These are phyloP conservation scores for Cantharis lateralis DNA, from an alignment of 2,888 invertebrate species.

Conservation along the genomic window DNA sequence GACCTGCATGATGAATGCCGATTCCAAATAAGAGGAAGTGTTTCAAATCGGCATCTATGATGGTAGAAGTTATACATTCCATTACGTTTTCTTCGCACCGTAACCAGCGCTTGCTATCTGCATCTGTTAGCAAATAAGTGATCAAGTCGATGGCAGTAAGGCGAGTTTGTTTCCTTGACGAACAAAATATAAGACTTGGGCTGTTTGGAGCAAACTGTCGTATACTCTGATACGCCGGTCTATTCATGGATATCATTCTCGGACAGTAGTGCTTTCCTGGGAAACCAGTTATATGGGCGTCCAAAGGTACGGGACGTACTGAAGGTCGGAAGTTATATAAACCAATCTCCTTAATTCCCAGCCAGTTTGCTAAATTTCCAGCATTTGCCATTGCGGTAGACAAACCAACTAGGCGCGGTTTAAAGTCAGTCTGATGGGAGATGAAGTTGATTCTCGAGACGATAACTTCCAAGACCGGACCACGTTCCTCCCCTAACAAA, in stretches of 20 bases:
- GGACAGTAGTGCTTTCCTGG: slow-evolving; percentile 99
- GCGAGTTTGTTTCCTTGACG: slow-evolving; percentile 94
- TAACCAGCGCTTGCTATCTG: slow-evolving; percentile 94
- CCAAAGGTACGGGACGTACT: slow-evolving; percentile 95
- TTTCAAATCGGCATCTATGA: slow-evolving; percentile 88
- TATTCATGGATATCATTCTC: slow-evolving; percentile 99
- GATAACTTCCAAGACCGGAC: slow-evolving; percentile 94
- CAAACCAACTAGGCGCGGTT: slow-evolving; percentile 88
- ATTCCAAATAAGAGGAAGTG: slow-evolving; percentile 95
- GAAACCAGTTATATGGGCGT: slow-evolving; percentile 85
- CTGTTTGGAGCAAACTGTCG: slow-evolving; percentile 89
- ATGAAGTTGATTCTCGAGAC: slow-evolving; percentile 98
- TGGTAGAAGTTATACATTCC: slow-evolving; percentile 71
- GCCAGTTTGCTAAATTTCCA: slow-evolving; percentile 94
- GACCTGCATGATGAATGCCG: slow-evolving; percentile 97
- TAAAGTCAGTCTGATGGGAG: slow-evolving; percentile 81
- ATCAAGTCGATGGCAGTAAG: slow-evolving; percentile 95
- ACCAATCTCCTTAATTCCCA: slow-evolving; percentile 86
- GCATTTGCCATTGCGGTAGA: slow-evolving; percentile 99
- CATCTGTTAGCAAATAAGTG: slow-evolving; percentile 86
- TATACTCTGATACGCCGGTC: slow-evolving; percentile 95
- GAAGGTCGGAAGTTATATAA: slow-evolving; percentile 97
- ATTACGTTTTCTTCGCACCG: slow-evolving; percentile 86
- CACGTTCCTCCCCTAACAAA: slow-evolving; percentile 87
- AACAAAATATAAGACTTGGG: slow-evolving; percentile 93